Conservation (phyloP, 2,113 vertebrate genomes). For the Aldabrachelys gigantea region DNA sequence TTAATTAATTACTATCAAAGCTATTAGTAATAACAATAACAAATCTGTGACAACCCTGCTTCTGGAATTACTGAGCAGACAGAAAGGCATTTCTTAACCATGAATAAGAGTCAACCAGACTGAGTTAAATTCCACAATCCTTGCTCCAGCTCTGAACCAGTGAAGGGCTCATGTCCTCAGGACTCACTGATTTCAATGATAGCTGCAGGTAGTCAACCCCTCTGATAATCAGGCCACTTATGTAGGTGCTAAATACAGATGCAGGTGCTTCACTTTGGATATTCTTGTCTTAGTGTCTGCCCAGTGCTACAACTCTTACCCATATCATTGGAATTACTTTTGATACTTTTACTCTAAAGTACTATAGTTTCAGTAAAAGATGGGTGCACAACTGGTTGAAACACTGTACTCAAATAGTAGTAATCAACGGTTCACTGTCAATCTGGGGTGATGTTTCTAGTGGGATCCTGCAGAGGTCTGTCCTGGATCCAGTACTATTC, state of each 20-base stretch:
- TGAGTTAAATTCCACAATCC: background rate
- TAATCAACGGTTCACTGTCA: background rate
- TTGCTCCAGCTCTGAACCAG: background rate
- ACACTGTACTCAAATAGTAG: background rate
- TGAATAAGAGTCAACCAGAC: background rate
- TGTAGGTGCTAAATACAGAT: background rate
- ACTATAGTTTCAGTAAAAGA: background rate
- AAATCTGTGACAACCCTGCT: background rate
- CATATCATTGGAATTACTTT: background rate
- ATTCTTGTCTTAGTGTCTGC: background rate
- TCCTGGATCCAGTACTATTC: background rate
- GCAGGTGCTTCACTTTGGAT: background rate
- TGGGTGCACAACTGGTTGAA: background rate
- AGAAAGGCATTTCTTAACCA: background rate
- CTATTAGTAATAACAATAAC: slow-evolving; percentile 10
- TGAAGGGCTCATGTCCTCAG: background rate
- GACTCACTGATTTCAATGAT: background rate
- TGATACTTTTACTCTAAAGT: background rate
- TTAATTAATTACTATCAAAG: background rate
- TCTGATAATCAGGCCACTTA: background rate
- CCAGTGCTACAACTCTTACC: background rate
- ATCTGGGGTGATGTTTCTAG: background rate
- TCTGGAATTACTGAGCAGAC: background rate
- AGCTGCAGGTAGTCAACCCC: background rate
- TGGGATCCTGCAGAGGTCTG: background rate